A percentile compares a stretch with the other conserved stretches of the same genome.
phyloP scores from a whole-genome alignment of 2,888 invertebrate genomes.

The Tachina lurida region DNA sequence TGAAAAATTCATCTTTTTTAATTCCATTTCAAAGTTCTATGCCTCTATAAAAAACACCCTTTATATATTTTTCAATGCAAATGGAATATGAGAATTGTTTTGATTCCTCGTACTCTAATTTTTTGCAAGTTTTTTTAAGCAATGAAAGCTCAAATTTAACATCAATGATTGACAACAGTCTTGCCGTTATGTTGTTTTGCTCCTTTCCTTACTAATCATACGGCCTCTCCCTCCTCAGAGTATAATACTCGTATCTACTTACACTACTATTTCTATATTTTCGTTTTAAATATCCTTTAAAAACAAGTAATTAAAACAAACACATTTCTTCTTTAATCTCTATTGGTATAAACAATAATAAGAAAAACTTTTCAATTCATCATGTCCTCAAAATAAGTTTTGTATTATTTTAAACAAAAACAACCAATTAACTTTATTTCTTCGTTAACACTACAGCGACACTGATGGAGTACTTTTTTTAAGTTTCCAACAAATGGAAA shows the following conservation, averaged over 20 bases:
- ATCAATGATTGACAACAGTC: too few species aligned
- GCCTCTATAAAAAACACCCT: too few species aligned
- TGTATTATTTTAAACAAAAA: conserved; percentile 16
- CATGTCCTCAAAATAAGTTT: conserved; percentile 37
- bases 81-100: too few species aligned
- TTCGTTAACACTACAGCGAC: conserved; percentile 5
- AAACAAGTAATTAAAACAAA: background rate
- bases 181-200: too few species aligned
- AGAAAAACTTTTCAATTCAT: conserved; percentile 46
- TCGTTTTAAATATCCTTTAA: background rate
- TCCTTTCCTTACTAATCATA: too few species aligned
- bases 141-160: too few species aligned
- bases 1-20: too few species aligned
- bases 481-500: conserved; percentile 23
- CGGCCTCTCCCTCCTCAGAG: background rate
- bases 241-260: too few species aligned
- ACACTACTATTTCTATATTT: background rate
- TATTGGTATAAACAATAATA: background rate
- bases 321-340: background rate
- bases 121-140: too few species aligned
- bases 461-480: conserved; percentile 22
- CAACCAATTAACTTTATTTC: conserved; percentile 1
- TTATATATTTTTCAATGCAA: too few species aligned
- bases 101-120: too few species aligned
- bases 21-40: too few species aligned